Conservation (phyloP, 2,888 invertebrate genomes). For the Pammene fasciana region DNA sequence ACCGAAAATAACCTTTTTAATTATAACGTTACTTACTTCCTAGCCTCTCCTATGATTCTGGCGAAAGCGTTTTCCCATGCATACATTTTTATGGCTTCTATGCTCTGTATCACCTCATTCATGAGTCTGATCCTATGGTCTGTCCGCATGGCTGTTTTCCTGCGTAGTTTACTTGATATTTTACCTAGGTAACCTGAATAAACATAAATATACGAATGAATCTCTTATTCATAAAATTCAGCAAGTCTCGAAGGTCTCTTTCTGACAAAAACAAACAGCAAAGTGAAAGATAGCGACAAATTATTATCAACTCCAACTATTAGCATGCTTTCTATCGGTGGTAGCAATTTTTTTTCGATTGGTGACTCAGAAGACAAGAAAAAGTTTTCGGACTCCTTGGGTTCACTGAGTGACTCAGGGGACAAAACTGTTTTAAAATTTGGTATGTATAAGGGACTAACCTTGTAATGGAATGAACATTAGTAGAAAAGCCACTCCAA, state of each 20-base stretch:
- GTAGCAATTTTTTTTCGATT: too few species aligned
- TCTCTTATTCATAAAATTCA: neutral
- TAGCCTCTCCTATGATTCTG: slow-evolving; percentile 87
- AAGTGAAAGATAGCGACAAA: slow-evolving; percentile 68
- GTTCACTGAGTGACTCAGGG: too few species aligned
- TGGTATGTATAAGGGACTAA: slow-evolving; percentile 49
- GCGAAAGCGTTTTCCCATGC: slow-evolving; percentile 93
- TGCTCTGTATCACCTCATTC: slow-evolving; percentile 94
- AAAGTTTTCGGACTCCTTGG: too few species aligned
- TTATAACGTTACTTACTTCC: slow-evolving; percentile 81
- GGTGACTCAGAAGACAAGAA: too few species aligned
- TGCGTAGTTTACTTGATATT: slow-evolving; percentile 85
- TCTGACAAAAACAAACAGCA: too few species aligned
- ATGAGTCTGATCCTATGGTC: slow-evolving; percentile 94
- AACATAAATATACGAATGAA: too few species aligned
- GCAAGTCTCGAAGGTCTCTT: too few species aligned
- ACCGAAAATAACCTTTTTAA: too few species aligned
- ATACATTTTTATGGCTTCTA: slow-evolving; percentile 95
- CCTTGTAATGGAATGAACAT: slow-evolving; percentile 86
- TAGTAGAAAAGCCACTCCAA: slow-evolving; percentile 84
- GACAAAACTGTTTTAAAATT: too few species aligned
- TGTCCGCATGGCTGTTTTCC: slow-evolving; percentile 89
- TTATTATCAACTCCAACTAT: slow-evolving; percentile 88
- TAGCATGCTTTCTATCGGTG: slow-evolving; percentile 88
- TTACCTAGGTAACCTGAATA: slow-evolving; percentile 87